These are phyloP conservation scores for Styela plicata DNA, from an alignment of 23 tunicate species.

Conservation along the genomic window DNA sequence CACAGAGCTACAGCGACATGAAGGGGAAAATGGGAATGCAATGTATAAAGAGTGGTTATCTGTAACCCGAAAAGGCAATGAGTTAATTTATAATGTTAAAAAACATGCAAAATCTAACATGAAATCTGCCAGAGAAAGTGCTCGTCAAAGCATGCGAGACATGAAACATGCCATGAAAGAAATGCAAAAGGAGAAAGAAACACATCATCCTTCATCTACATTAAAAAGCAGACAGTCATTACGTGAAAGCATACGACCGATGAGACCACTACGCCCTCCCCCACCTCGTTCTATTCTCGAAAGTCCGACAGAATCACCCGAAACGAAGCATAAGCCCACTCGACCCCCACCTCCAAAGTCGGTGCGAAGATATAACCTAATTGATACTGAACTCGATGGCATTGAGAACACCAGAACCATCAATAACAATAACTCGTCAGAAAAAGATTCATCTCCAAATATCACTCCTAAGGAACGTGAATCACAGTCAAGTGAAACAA, in stretches of 20 bases:
- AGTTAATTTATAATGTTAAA: constrained; percentile 4
- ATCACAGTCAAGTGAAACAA: not conserved
- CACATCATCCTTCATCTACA: not conserved
- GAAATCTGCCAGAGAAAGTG: constrained; percentile 39
- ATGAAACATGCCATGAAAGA: constrained; percentile 23
- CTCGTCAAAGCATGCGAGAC: constrained; percentile 25
- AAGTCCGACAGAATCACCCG: not conserved
- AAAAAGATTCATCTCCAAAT: not conserved
- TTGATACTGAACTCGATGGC: not conserved
- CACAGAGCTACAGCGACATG: constrained; percentile 5
- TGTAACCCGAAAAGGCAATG: not conserved
- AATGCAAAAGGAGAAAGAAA: constrained; percentile 7
- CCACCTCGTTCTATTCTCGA: constrained; percentile 7
- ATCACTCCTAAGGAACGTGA: not conserved
- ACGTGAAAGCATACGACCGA: constrained; percentile 16
- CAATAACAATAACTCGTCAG: not conserved
- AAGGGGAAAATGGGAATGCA: constrained; percentile 29
- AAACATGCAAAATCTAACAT: constrained; percentile 64
- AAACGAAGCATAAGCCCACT: not conserved
- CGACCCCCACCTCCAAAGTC: constrained; percentile 8
- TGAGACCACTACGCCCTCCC: constrained; percentile 37
- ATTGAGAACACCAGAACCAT: not conserved
- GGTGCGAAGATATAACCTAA: not conserved
- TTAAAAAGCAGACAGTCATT: not conserved
- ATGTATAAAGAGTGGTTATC: constrained; percentile 78